Conservation (phyloP, 2,888 invertebrate genomes). For the Nymphalis polychloros region DNA sequence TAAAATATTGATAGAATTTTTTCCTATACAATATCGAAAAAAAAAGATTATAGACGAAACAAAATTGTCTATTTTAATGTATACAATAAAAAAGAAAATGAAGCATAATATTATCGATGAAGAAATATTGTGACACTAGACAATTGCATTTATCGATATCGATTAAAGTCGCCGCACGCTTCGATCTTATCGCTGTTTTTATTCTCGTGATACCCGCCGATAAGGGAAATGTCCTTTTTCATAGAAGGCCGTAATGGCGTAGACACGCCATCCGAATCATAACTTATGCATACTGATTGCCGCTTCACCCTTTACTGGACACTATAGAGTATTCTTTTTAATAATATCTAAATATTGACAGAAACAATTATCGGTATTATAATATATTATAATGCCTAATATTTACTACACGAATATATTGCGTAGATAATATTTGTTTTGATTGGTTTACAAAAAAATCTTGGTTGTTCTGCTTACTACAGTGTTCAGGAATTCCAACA, state of each 20-base stretch:
- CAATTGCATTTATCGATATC: slow-evolving; percentile 44
- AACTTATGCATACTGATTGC: slow-evolving; percentile 79
- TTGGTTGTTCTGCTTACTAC: too few relatives aligned
- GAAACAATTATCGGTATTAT: neutral
- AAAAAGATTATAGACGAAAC: too few relatives aligned
- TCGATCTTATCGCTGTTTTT: slow-evolving; percentile 78
- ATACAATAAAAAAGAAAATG: neutral
- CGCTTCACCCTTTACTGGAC: slow-evolving; percentile 72
- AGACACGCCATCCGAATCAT: slow-evolving; percentile 75
- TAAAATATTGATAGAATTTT: too few relatives aligned
- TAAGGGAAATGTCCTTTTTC: slow-evolving; percentile 81
- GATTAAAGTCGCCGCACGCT: slow-evolving; percentile 45
- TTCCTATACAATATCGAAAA: too few relatives aligned
- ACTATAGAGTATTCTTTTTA: slow-evolving; percentile 45
- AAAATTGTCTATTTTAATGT: too few relatives aligned
- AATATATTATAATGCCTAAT: neutral
- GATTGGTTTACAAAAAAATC: too few relatives aligned
- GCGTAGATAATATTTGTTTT: too few relatives aligned
- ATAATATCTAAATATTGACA: slow-evolving; percentile 27
- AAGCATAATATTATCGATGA: slow-evolving; percentile 9
- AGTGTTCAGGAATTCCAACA: too few relatives aligned
- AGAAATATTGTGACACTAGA: slow-evolving; percentile 27
- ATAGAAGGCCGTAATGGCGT: slow-evolving; percentile 78
- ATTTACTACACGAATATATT: neutral
- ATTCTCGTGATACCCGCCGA: slow-evolving; percentile 80